Percentiles rank a stretch among this genome's conserved stretches.
phyloP scores from a whole-genome alignment of 1,140 invertebrate species.

The Helicoverpa zea region DNA sequence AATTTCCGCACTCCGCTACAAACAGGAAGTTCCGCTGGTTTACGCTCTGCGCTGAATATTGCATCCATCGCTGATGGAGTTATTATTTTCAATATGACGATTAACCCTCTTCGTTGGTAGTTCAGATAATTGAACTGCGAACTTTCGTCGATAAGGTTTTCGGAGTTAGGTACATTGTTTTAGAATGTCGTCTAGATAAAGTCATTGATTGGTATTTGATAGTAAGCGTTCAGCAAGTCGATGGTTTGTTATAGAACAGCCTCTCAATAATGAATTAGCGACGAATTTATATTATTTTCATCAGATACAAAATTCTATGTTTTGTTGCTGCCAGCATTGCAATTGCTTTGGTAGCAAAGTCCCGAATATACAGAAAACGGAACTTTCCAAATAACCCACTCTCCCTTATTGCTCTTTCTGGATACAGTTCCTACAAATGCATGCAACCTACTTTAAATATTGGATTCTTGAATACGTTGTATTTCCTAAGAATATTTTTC shows the following conservation, averaged over 20 bases:
- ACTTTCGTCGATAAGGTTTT: constrained; percentile 32
- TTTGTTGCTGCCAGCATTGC: background rate
- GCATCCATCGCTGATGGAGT: constrained; percentile 69
- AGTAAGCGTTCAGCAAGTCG: background rate
- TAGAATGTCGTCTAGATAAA: background rate
- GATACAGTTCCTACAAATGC: constrained; percentile 21
- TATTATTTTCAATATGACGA: constrained; percentile 75
- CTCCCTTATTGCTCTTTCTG: constrained; percentile 35
- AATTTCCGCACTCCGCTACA: constrained; percentile 77
- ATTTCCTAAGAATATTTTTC: constrained; percentile 30
- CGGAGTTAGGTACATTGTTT: background rate
- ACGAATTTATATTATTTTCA: too few species aligned
- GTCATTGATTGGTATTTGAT: background rate
- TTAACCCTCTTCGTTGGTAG: constrained; percentile 46
- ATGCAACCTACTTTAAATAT: constrained; percentile 32
- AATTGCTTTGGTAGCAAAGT: constrained; percentile 14
- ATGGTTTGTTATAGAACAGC: too few species aligned
- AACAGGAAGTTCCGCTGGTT: constrained; percentile 75
- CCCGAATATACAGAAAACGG: constrained; percentile 15
- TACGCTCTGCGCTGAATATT: constrained; percentile 70
- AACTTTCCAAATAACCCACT: constrained; percentile 35
- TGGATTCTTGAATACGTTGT: constrained; percentile 14
- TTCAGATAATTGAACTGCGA: constrained; percentile 48
- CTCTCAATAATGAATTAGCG: too few species aligned
- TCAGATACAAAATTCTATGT: background rate